Evolutionary conservation across 92 coral and sea anemone species (phyloP).

Genomic region (Bergia puertoricense): DNA sequence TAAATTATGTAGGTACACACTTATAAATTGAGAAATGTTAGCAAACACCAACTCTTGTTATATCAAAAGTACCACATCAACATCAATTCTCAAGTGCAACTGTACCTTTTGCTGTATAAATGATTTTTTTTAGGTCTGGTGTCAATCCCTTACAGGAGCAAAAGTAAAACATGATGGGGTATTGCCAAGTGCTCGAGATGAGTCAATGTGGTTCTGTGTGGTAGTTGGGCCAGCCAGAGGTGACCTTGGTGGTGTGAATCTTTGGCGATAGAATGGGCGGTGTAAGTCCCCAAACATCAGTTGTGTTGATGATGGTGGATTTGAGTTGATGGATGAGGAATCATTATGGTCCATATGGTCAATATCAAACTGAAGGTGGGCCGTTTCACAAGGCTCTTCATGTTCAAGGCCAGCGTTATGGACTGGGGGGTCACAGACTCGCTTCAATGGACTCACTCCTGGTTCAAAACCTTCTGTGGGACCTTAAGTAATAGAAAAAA

Average conservation of each 20-base stretch:
- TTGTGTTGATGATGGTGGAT: slow-evolving; percentile 64
- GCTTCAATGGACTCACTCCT: slow-evolving; percentile 93
- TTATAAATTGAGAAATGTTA: no score
- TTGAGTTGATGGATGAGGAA: slow-evolving; percentile 55
- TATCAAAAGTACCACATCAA: background rate
- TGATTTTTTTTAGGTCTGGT: background rate
- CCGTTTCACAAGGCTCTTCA: slow-evolving; percentile 89
- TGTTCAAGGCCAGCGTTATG: slow-evolving; percentile 59
- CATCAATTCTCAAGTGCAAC: background rate
- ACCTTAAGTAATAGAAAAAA: slow-evolving; percentile 38
- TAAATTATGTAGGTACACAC: no score
- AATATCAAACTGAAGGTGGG: slow-evolving; percentile 78
- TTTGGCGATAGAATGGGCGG: slow-evolving; percentile 77
- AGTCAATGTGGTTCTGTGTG: slow-evolving; percentile 69
- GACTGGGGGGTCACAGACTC: slow-evolving; percentile 73
- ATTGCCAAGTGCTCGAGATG: slow-evolving; percentile 68
- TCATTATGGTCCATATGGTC: slow-evolving; percentile 78
- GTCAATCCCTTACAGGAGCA: slow-evolving; percentile 95
- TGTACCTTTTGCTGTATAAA: slow-evolving; percentile 28
- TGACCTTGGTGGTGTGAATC: slow-evolving; percentile 95
- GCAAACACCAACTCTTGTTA: background rate
- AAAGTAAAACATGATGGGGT: slow-evolving; percentile 91
- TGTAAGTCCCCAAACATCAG: slow-evolving; percentile 82
- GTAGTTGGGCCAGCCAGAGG: slow-evolving; percentile 97
- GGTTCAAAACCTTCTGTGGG: slow-evolving; percentile 90